Evolutionary conservation across 2,888 invertebrate species (phyloP).

Genomic region (Agrilus cyanescens): DNA sequence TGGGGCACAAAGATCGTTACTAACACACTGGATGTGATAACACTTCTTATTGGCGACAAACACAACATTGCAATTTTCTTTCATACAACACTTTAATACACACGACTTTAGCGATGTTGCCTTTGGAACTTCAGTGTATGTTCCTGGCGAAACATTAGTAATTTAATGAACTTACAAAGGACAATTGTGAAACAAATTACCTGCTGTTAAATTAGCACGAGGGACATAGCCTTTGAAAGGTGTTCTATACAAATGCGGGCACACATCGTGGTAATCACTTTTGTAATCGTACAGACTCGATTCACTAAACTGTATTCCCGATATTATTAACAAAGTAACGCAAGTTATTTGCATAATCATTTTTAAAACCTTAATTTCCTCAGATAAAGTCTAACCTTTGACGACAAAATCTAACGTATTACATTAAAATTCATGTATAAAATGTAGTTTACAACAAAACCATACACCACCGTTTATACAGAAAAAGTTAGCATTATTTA

Average conservation of each 20-base stretch:
- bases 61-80: conserved; percentile 63
- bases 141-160: conserved; percentile 6
- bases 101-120: conserved; percentile 48
- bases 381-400: too few species aligned
- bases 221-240: conserved; percentile 30
- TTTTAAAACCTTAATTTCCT: too few species aligned
- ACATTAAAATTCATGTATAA: too few species aligned
- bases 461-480: too few species aligned
- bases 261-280: conserved; percentile 18
- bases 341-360: too few species aligned
- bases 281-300: conserved; percentile 3
- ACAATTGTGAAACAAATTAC: conserved; percentile 13
- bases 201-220: conserved; percentile 29
- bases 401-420: too few species aligned
- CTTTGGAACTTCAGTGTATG: conserved; percentile 39
- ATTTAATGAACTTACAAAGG: not conserved
- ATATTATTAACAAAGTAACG: too few species aligned
- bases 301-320: too few species aligned
- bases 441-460: too few species aligned
- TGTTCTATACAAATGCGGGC: conserved; percentile 27
- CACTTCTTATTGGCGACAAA: conserved; percentile 66
- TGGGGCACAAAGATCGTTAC: conserved; percentile 61
- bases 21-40: conserved; percentile 62
- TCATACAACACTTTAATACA: conserved; percentile 53
- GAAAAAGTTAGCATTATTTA: too few species aligned